phyloP scores from a whole-genome alignment of 2,797 vertebrate genomes.

The Anguilla megastoma region DNA sequence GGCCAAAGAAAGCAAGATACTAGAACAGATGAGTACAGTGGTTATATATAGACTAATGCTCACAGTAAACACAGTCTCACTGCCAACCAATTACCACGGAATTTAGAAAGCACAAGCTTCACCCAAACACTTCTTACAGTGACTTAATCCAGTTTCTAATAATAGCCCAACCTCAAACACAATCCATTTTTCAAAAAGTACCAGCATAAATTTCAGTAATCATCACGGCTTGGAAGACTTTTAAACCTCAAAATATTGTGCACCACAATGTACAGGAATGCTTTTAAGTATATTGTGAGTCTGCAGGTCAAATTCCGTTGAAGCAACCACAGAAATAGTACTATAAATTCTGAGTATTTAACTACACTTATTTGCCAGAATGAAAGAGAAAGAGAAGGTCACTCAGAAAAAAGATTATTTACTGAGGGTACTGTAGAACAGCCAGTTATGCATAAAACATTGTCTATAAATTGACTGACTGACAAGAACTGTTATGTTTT shows the following conservation, averaged over 20 bases:
- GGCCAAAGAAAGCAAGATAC: not conserved
- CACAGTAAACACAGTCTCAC: slow-evolving; percentile 60
- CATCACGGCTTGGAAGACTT: slow-evolving; percentile 40
- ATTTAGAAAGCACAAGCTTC: slow-evolving; percentile 74
- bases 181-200: slow-evolving; percentile 56
- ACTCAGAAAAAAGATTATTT: slow-evolving; percentile 44
- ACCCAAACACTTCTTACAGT: slow-evolving; percentile 64
- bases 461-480: slow-evolving; percentile 29
- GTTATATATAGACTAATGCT: slow-evolving; percentile 72
- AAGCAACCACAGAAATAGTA: slow-evolving; percentile 63
- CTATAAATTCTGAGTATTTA: slow-evolving; percentile 55
- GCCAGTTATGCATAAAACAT: slow-evolving; percentile 23
- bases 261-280: slow-evolving; percentile 59
- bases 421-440: slow-evolving; percentile 47
- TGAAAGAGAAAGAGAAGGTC: slow-evolving; percentile 38
- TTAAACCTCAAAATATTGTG: slow-evolving; percentile 28
- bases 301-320: slow-evolving; percentile 57
- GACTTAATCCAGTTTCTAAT: slow-evolving; percentile 55
- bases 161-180: slow-evolving; percentile 70
- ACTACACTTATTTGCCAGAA: slow-evolving; percentile 36
- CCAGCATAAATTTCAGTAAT: slow-evolving; percentile 55
- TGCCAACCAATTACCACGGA: slow-evolving; percentile 75
- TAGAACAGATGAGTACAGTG: not conserved
- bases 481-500: slow-evolving; percentile 25
- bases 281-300: slow-evolving; percentile 63